Evolutionary conservation across 2,888 invertebrate genomes (phyloP).

Genomic region (Darwinula stevensoni): DNA sequence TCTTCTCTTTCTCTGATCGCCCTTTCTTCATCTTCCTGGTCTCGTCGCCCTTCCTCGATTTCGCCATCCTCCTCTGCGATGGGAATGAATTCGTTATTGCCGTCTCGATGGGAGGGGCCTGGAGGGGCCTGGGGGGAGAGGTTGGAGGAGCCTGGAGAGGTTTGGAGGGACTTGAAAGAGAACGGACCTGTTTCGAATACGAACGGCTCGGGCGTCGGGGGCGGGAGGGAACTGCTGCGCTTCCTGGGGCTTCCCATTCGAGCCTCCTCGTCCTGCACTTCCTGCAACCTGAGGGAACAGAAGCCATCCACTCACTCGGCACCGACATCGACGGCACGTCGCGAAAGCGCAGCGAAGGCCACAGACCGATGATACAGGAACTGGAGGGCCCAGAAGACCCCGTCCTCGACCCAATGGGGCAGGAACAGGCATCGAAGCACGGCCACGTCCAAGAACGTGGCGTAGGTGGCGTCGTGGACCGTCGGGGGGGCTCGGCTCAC

Average conservation of each 20-base stretch:
- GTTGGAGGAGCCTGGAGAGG: too few species aligned
- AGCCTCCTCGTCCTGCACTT: conserved; percentile 5
- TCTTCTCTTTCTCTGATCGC: too few species aligned
- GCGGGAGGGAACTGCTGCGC: conserved; percentile 1
- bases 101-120: too few species aligned
- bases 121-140: too few species aligned
- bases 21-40: too few species aligned
- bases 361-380: conserved; percentile 54
- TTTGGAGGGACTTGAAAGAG: too few species aligned
- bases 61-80: too few species aligned
- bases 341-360: conserved; percentile 12
- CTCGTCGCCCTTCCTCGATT: too few species aligned
- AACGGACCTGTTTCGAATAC: too few species aligned
- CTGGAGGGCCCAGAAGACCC: conserved; percentile 84
- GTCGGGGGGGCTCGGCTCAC: background rate
- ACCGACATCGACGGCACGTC: too few species aligned
- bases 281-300: conserved; percentile 6
- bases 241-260: background rate
- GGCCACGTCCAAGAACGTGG: conserved; percentile 86
- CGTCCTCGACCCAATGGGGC: conserved; percentile 92
- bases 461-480: conserved; percentile 22
- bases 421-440: conserved; percentile 83
- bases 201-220: too few species aligned
- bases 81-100: too few species aligned
- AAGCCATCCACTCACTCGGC: background rate